Evolutionary conservation across 2,113 vertebrate species (phyloP).

Genomic region (Crotalus tigris): DNA sequence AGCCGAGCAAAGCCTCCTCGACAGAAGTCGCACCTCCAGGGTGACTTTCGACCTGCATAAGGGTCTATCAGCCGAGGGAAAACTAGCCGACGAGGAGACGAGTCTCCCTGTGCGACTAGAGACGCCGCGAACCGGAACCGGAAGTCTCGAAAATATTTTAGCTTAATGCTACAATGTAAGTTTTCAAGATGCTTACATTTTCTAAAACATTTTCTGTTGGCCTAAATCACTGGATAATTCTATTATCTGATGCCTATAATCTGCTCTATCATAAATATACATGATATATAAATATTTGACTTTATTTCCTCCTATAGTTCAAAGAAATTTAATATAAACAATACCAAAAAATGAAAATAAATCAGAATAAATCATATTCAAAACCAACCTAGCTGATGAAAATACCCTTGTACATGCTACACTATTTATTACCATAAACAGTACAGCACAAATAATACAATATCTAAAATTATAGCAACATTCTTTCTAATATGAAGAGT

Average conservation of each 20-base stretch:
- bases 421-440: not conserved
- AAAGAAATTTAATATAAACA: not conserved
- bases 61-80: too few relatives aligned
- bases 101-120: too few relatives aligned
- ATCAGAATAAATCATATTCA: not conserved
- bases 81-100: too few relatives aligned
- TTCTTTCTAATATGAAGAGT: not conserved
- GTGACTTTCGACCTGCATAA: too few relatives aligned
- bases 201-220: not conserved
- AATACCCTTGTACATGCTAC: not conserved
- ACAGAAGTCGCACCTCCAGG: too few relatives aligned
- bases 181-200: not conserved
- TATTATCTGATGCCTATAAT: not conserved
- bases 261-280: not conserved
- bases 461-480: not conserved
- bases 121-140: too few relatives aligned
- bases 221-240: not conserved
- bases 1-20: too few relatives aligned
- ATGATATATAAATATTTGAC: not conserved
- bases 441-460: too few relatives aligned
- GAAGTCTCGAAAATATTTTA: not conserved
- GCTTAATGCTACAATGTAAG: not conserved
- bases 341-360: not conserved
- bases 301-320: not conserved
- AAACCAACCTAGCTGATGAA: not conserved